Evolutionary conservation across 2,888 invertebrate genomes (phyloP).

Genomic region (Hydrotaea cyrtoneurina): DNA sequence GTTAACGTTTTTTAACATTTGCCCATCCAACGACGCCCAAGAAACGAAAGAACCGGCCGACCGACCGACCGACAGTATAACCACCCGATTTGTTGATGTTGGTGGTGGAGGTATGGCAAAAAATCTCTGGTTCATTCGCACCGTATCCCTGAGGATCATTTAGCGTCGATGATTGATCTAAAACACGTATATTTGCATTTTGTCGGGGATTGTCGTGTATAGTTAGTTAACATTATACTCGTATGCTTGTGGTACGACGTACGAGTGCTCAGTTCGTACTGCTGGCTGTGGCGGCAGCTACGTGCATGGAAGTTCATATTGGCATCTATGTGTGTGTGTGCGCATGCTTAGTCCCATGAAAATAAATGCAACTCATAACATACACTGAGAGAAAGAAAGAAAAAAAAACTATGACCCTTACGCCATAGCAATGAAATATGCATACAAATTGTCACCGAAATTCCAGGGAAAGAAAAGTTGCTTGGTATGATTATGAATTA

Average conservation of each 20-base stretch:
- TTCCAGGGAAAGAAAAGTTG: neutral
- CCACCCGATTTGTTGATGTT: conserved; percentile 41
- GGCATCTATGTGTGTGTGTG: neutral
- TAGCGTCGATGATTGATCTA: conserved; percentile 71
- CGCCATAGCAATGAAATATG: neutral
- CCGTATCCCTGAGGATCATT: conserved; percentile 68
- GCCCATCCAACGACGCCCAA: neutral
- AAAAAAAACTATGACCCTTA: neutral
- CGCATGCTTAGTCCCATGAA: neutral
- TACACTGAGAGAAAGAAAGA: conserved; percentile 39
- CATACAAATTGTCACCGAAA: neutral
- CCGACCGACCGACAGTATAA: neutral
- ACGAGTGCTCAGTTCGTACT: neutral
- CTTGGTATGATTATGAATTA: conserved; percentile 17
- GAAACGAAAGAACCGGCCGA: neutral
- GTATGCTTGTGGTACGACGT: neutral
- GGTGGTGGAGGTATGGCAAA: conserved; percentile 33
- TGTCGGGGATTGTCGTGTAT: conserved; percentile 65
- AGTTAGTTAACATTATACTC: conserved; percentile 58
- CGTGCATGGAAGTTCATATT: neutral
- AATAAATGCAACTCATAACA: neutral
- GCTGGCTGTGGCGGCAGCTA: neutral
- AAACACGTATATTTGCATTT: conserved; percentile 71
- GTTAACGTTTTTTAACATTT: neutral
- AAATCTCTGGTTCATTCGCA: conserved; percentile 60